Evolutionary conservation across 2,113 vertebrate species (phyloP).

Genomic region (Corydoras sp.): DNA sequence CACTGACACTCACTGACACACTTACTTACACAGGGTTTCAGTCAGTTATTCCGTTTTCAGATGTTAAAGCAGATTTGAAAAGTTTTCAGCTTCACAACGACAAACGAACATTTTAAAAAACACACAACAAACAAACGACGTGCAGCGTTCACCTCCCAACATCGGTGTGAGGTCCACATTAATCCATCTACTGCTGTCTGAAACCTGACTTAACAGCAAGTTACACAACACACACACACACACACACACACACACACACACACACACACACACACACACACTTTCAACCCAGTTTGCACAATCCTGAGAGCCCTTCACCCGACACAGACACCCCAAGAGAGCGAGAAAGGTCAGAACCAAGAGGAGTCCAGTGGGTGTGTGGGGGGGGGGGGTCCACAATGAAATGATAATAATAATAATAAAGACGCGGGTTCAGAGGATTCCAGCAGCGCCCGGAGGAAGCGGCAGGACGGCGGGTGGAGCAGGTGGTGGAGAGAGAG

Average conservation of each 20-base stretch:
- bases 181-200: conserved; percentile 37
- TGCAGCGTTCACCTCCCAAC: too few species aligned
- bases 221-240: conserved; percentile 46
- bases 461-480: too few species aligned
- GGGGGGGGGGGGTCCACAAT: not conserved
- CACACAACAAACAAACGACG: too few species aligned
- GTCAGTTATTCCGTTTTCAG: too few species aligned
- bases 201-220: conserved; percentile 45
- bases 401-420: conserved; percentile 38
- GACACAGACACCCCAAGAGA: not conserved
- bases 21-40: too few species aligned
- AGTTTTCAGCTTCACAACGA: too few species aligned
- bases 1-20: too few species aligned
- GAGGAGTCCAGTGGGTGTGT: not conserved
- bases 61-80: too few species aligned
- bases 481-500: conserved; percentile 2
- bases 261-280: too few species aligned
- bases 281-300: conserved; percentile 75
- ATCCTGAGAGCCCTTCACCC: conserved; percentile 23
- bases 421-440: conserved; percentile 17
- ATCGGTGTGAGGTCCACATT: too few species aligned
- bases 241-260: too few species aligned
- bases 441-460: conserved; percentile 28
- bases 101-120: too few species aligned
- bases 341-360: not conserved